phyloP scores from a whole-genome alignment of 2,888 invertebrate genomes.

The Caenorhabditis sp. region DNA sequence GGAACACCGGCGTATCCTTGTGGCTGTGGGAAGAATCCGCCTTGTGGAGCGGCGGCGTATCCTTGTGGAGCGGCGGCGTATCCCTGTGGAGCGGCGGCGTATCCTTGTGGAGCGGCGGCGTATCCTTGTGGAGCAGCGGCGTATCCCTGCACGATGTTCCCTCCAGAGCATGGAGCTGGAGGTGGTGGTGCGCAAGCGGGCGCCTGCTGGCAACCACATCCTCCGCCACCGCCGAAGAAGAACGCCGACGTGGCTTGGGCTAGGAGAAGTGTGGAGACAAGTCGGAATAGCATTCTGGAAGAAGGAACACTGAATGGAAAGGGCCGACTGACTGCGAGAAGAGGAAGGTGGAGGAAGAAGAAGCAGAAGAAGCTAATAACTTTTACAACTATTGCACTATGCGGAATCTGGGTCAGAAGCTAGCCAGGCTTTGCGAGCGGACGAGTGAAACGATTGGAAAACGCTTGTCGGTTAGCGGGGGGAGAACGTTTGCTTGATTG shows the following conservation, averaged over 20 bases:
- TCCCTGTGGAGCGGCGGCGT: constrained; percentile 13
- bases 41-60: constrained; percentile 28
- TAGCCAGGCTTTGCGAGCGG: background rate
- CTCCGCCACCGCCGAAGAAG: constrained; percentile 60
- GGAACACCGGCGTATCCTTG: too few species aligned
- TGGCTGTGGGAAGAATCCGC: constrained; percentile 22
- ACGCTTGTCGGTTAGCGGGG: constrained; percentile 27
- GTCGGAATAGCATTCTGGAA: constrained; percentile 53
- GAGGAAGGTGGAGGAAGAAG: constrained; percentile 4
- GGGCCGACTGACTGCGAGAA: constrained; percentile 1
- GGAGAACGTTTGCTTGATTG: constrained; percentile 33
- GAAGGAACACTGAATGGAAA: constrained; percentile 8
- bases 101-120: constrained; percentile 13
- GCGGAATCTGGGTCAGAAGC: constrained; percentile 41
- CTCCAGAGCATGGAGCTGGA: constrained; percentile 53
- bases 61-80: constrained; percentile 13
- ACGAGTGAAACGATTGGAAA: constrained; percentile 25
- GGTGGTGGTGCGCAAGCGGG: constrained; percentile 53
- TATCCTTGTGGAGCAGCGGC: constrained; percentile 42
- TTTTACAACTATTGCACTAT: constrained; percentile 52
- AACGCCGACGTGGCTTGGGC: constrained; percentile 39
- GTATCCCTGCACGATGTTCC: constrained; percentile 48
- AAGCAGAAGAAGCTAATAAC: constrained; percentile 27
- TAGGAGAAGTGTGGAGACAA: constrained; percentile 39
- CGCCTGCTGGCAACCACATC: constrained; percentile 53